A percentile compares a stretch with the other conserved stretches of the same genome.
Conservation (phyloP, 2,888 invertebrate species). For the Perizoma flavofasciatum region DNA sequence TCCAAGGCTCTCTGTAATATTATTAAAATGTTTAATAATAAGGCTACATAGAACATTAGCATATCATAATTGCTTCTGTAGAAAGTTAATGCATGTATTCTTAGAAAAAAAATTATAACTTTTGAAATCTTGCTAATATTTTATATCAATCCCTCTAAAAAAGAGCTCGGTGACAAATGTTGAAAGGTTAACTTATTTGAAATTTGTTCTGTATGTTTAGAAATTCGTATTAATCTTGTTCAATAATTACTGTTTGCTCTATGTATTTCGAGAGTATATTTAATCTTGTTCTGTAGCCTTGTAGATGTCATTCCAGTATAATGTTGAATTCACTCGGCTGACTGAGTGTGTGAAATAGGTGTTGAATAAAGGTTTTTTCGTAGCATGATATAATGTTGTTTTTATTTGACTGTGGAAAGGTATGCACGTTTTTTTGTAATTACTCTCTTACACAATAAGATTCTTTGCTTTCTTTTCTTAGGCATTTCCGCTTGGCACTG, state of each 20-base stretch:
- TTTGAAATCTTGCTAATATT: too few relatives aligned
- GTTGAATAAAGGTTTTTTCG: constrained; percentile 51
- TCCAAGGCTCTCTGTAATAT: constrained; percentile 41
- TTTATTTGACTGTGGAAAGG: constrained; percentile 49
- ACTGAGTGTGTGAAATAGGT: constrained; percentile 33
- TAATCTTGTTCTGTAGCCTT: constrained; percentile 27
- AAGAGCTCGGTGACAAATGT: too few relatives aligned
- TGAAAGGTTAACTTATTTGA: too few relatives aligned
- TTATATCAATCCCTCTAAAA: too few relatives aligned
- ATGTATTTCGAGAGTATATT: constrained; percentile 11
- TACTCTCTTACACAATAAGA: too few relatives aligned
- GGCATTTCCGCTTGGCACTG: too few relatives aligned
- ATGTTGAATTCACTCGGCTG: constrained; percentile 24
- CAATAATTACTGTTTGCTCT: not conserved
- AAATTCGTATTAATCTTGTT: not conserved
- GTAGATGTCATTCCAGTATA: constrained; percentile 39
- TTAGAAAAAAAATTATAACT: too few relatives aligned
- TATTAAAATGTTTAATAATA: constrained; percentile 19
- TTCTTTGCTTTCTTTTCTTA: too few relatives aligned
- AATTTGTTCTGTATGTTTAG: not conserved
- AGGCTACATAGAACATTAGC: constrained; percentile 21
- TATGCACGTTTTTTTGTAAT: too few relatives aligned
- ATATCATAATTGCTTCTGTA: too few relatives aligned
- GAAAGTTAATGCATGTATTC: too few relatives aligned
- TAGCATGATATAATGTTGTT: constrained; percentile 55